Base-by-base conservation (phyloP, 1,140 invertebrate species). In the Leptinotarsa lineolata region DNA sequence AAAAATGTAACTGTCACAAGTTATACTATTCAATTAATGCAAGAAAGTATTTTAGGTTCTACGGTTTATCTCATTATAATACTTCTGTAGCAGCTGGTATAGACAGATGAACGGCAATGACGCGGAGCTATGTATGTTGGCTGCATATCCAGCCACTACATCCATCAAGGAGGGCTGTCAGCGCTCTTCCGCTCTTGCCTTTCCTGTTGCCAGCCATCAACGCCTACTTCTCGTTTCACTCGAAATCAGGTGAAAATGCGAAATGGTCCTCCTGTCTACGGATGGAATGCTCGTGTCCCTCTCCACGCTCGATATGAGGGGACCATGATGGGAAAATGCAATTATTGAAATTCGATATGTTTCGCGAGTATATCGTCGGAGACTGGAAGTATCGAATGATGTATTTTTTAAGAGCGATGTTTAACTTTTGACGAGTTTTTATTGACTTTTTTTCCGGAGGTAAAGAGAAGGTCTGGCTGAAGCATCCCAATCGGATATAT, bases 281-380 rank as follows among this genome's bases (percentile, higher is more conserved):
- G 48, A 54, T 54, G 48, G 48, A 54, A 54, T 54, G 48, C 48
- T 54, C 48, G 48, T 54, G 48, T 54, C 48, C 48, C 48, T 54
- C 48, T 54, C 48, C 15, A 18, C 48, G n/a, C 48, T 54, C n/a
- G 48, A 54, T 13, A 18, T 54, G 15, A 54, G 48, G 48, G 48
- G 48, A 54, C 60, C 22, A 65, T 13, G 46, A 24, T 54, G 68
- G 22, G 68, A 69, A 46, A 59, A 58, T 21, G 46, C 30, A 69
- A 69, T 69, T 69, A 69, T 54, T 24, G 68, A 54, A 69, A 69
- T 46, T 58, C 22, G 54, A 69, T 69, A 69, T 60, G 12, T 69
- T 69, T 69, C 21, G 48, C 21, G 48, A 30, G 68, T 22, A 48
- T 58, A 39, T 39, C 18, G 20, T 61, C 22, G 22, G 22, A 22